Percentiles rank a stretch among this genome's conserved stretches.
Evolutionary conservation across 2,113 vertebrate species (phyloP).

Genomic region (Oryzias curvinotus): DNA sequence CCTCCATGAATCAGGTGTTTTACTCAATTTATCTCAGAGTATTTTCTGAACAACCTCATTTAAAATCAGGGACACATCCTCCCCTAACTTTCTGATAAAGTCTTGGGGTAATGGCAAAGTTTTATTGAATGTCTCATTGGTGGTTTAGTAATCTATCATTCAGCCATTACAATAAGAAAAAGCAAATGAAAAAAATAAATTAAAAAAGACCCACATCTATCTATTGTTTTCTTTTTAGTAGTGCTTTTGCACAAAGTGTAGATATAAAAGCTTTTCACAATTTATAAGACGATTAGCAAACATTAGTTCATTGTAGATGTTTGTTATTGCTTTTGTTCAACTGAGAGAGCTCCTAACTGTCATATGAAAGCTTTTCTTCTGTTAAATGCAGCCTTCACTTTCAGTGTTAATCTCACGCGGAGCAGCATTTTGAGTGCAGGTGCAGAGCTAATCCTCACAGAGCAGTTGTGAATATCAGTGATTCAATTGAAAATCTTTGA

Average conservation of each 20-base stretch:
- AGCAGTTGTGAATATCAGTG: constrained; percentile 21
- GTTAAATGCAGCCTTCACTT: constrained; percentile 24
- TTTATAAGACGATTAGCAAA: constrained; percentile 23
- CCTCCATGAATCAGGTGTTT: not conserved
- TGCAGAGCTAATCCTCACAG: constrained; percentile 22
- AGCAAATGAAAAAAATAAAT: constrained; percentile 1
- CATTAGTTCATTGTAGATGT: constrained; percentile 7
- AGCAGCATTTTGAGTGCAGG: constrained; percentile 12
- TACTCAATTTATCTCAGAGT: constrained; percentile 1
- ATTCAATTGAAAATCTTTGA: constrained; percentile 27
- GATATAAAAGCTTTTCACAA: not conserved
- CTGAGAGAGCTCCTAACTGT: constrained; percentile 15
- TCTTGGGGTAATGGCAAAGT: not conserved
- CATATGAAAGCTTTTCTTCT: constrained; percentile 5
- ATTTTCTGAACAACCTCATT: constrained; percentile 3
- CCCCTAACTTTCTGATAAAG: not conserved
- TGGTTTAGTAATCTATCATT: constrained; percentile 6
- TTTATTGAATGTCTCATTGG: constrained; percentile 3
- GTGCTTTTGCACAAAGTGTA: not conserved
- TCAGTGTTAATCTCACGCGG: constrained; percentile 31
- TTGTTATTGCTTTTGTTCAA: constrained; percentile 8
- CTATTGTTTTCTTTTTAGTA: too few relatives aligned
- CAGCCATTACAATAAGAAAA: constrained; percentile 7
- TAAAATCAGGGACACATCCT: constrained; percentile 6
- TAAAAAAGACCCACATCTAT: too few relatives aligned